Conservation (phyloP, 2,113 vertebrate genomes). For the Candoia aspera region DNA sequence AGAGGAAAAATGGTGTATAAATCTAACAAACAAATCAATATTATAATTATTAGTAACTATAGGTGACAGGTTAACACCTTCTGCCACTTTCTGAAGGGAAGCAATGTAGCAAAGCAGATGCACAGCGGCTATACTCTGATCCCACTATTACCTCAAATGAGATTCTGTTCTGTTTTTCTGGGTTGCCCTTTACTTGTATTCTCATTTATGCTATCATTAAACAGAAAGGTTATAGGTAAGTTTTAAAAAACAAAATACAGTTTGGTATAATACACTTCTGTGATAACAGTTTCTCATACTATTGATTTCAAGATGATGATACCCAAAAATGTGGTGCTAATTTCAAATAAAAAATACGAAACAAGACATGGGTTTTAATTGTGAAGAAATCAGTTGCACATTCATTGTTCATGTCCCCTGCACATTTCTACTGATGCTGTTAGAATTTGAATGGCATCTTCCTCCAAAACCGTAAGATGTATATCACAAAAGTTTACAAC, state of each 20-base stretch:
- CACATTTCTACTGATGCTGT: not conserved
- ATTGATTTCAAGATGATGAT: not conserved
- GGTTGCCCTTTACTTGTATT: conserved; percentile 67
- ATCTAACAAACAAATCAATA: not conserved
- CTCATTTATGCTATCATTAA: conserved; percentile 74
- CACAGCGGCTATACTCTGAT: conserved; percentile 75
- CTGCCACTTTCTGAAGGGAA: conserved; percentile 73
- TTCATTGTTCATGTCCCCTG: not conserved
- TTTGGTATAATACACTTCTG: not conserved
- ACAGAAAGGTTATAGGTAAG: conserved; percentile 72
- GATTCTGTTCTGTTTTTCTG: conserved; percentile 71
- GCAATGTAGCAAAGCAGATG: conserved; percentile 84
- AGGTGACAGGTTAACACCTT: conserved; percentile 10
- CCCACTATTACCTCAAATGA: conserved; percentile 80
- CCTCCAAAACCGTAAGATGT: not conserved
- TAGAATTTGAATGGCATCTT: not conserved
- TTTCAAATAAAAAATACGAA: not conserved
- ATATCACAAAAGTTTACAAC: not conserved
- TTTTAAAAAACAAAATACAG: not conserved
- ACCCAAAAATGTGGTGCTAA: not conserved
- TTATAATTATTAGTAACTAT: not conserved
- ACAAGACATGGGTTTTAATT: not conserved
- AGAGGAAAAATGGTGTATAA: not conserved
- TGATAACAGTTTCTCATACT: not conserved
- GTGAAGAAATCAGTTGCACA: not conserved